Base-by-base conservation (phyloP, 2,888 invertebrate genomes). In the Standfussiana lucernea region DNA sequence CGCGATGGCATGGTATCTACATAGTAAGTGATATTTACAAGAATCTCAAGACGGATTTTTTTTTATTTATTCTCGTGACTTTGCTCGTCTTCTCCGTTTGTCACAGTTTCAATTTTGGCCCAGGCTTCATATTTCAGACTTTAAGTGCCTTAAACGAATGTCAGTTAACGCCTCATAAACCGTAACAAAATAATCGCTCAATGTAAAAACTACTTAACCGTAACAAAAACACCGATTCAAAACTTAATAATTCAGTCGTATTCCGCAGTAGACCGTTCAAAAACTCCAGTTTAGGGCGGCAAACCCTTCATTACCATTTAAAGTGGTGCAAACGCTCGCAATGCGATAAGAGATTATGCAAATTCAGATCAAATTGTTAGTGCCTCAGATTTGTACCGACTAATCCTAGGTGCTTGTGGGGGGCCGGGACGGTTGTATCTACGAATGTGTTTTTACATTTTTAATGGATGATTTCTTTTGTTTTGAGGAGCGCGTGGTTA, bases 351-450 rank as follows among this genome's bases (percentile, higher is more conserved):
- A 88, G 88, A 84, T 84, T 93, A 94, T 94, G 94, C 92, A 93
- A 94, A 95, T 95, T 94, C 93, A 93, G 94, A 95, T 94, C 94
- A 93, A 95, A 95, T 94, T 91, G 92, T 92, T 92, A 92, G 90
- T 87, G 89, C 86, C 89, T 86, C 80, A 92, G 92, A 93, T 94
- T 94, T 91, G 92, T 89, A 79, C 83, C 82, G 82, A 77, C 79
- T 92, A 92, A 91, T 91, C 91, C 90, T 83, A 68, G 79, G 66
- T 84, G 75, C 75, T 83, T 80, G 70, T 70, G 76, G 75, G 75
- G 84, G 50, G 68, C 56, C 56, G 28, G 80, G 56, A 21, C 67
- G 56, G 64, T 62, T 78, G 79, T 80, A 72, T 61, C 79, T 84
- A 59, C n/a, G 59, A 79, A 71, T 77, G 79, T 83, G 56, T 74